A percentile compares a stretch with the other conserved stretches of the same genome.
These are phyloP conservation scores for Latrodectus hesperus DNA, from an alignment of 2,888 invertebrate genomes.

Conservation along the genomic window DNA sequence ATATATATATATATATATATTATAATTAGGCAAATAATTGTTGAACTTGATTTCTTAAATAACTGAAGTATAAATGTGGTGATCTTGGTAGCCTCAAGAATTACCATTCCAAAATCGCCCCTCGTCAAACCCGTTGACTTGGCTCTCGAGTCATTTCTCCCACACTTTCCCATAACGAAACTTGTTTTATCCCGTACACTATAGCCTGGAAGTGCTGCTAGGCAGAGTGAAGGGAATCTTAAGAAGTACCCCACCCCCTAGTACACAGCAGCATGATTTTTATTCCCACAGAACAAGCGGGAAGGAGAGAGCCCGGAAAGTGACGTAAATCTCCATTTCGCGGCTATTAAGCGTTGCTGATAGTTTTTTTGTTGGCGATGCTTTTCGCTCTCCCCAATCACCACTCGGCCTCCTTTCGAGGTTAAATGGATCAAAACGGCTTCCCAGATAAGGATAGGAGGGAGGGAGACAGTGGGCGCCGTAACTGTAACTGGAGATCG, in stretches of 20 bases:
- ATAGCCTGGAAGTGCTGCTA: not conserved
- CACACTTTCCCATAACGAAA: too few relatives aligned
- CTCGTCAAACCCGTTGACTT: too few relatives aligned
- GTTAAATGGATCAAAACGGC: constrained; percentile 66
- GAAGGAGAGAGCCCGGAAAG: constrained; percentile 12
- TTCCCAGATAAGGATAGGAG: constrained; percentile 34
- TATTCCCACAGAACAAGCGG: constrained; percentile 27
- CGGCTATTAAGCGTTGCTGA: constrained; percentile 55
- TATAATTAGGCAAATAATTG: too few relatives aligned
- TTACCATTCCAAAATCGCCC: too few relatives aligned
- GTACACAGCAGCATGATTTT: constrained; percentile 21
- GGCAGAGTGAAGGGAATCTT: not conserved
- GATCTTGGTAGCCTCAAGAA: too few relatives aligned
- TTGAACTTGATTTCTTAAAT: too few relatives aligned
- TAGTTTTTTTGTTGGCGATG: constrained; percentile 24
- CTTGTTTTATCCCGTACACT: too few relatives aligned
- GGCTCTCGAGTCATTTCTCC: too few relatives aligned
- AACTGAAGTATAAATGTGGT: too few relatives aligned
- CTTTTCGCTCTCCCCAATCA: constrained; percentile 23
- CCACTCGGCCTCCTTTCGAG: constrained; percentile 41
- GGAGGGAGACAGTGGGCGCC: constrained; percentile 24
- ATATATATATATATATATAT: too few relatives aligned
- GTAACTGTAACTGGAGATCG: constrained; percentile 58
- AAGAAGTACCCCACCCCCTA: constrained; percentile 17
- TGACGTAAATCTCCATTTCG: constrained; percentile 56